Evolutionary conservation across 2,888 invertebrate genomes (phyloP).

Genomic region (Ophraella communa): DNA sequence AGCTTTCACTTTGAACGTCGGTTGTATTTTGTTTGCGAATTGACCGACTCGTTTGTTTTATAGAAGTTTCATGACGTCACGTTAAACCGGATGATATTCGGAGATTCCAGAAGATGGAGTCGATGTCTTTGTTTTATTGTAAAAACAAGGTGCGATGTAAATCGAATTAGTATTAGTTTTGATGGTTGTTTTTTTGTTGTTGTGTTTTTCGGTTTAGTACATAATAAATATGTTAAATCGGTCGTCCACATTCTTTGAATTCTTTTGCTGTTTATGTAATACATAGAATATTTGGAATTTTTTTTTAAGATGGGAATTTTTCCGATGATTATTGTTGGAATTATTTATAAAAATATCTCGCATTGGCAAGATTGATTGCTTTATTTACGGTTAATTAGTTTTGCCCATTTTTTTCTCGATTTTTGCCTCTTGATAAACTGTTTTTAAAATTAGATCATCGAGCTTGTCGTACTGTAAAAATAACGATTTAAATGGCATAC

Average conservation of each 20-base stretch:
- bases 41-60: conserved; percentile 32
- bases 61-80: conserved; percentile 40
- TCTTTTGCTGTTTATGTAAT: conserved; percentile 13
- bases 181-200: conserved; percentile 20
- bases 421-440: too few species aligned
- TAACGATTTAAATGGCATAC: too few species aligned
- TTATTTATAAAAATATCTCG: not conserved
- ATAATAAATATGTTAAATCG: conserved; percentile 14
- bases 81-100: conserved; percentile 31
- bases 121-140: conserved; percentile 24
- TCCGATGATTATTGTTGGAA: not conserved
- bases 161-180: conserved; percentile 11
- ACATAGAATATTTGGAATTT: conserved; percentile 9
- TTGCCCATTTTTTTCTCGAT: not conserved
- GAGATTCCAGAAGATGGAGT: conserved; percentile 34
- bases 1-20: conserved; percentile 21
- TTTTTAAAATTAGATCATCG: too few species aligned
- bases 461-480: too few species aligned
- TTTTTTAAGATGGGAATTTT: not conserved
- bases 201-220: conserved; percentile 16
- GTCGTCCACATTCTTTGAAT: conserved; percentile 19
- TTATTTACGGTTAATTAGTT: not conserved
- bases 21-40: conserved; percentile 26
- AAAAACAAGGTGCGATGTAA: conserved; percentile 18
- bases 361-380: not conserved